These are phyloP conservation scores for Amphiprion clarkii DNA, from an alignment of 2,797 vertebrate genomes.

Conservation along the genomic window DNA sequence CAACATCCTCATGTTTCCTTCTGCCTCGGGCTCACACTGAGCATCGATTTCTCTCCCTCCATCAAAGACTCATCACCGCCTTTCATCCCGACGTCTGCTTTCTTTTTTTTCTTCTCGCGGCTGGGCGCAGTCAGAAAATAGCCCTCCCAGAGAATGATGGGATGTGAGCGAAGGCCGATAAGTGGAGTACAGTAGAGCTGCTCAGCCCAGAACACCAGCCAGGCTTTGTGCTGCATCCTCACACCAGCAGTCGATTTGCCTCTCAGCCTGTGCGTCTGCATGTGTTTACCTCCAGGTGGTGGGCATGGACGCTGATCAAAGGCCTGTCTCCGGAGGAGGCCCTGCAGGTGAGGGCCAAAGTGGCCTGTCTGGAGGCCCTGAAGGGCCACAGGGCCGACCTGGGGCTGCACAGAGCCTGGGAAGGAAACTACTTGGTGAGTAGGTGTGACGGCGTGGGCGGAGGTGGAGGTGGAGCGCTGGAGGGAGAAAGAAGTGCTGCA, in stretches of 20 bases:
- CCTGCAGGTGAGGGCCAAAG: conserved; percentile 94
- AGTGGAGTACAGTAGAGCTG: conserved; percentile 2
- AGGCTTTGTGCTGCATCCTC: neutral
- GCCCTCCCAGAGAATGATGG: conserved; percentile 46
- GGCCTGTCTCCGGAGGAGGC: conserved; percentile 89
- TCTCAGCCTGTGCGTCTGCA: conserved; percentile 23
- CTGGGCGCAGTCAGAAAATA: conserved; percentile 40
- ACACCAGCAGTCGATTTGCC: conserved; percentile 26
- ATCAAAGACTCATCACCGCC: conserved; percentile 65
- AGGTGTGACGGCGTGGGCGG: too few relatives aligned
- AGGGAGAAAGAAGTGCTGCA: neutral
- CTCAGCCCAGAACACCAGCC: neutral
- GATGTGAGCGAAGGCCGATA: conserved; percentile 37
- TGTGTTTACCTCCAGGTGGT: conserved; percentile 88
- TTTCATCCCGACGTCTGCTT: conserved; percentile 71
- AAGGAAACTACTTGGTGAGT: conserved; percentile 94
- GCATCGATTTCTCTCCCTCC: conserved; percentile 71
- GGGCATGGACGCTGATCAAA: conserved; percentile 93
- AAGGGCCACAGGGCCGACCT: conserved; percentile 94
- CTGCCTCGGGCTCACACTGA: conserved; percentile 55
- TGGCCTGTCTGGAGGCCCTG: conserved; percentile 92
- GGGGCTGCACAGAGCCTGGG: conserved; percentile 94
- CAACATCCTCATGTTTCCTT: conserved; percentile 65
- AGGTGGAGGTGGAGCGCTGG: too few relatives aligned
- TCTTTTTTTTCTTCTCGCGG: conserved; percentile 42